These are phyloP conservation scores for Epizoanthus rinbou DNA, from an alignment of 92 coral and sea anemone species.

Conservation along the genomic window DNA sequence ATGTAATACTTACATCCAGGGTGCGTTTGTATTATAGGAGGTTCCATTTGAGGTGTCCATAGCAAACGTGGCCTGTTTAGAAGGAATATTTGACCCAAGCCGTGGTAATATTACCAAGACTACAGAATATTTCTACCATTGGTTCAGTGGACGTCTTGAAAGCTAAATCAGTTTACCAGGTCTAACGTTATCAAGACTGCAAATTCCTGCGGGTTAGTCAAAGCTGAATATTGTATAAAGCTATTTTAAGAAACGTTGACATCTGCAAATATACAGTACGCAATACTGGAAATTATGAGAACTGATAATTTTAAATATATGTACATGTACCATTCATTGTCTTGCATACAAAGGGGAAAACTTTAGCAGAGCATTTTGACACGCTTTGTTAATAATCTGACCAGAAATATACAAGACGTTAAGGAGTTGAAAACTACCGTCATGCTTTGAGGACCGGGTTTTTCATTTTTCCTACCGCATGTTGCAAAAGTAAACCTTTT, in stretches of 20 bases:
- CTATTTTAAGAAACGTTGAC: not conserved
- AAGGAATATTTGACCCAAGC: slow-evolving; percentile 87
- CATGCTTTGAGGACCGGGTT: no score
- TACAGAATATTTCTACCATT: slow-evolving; percentile 71
- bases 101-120: slow-evolving; percentile 78
- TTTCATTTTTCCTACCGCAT: no score
- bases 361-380: no score
- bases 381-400: no score
- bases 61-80: slow-evolving; percentile 67
- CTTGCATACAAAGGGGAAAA: no score
- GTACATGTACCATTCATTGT: no score
- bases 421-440: no score
- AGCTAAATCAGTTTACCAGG: not conserved
- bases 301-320: no score
- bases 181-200: not conserved
- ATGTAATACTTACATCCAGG: not conserved
- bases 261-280: no score
- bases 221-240: not conserved
- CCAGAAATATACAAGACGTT: no score
- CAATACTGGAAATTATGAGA: no score
- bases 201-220: not conserved
- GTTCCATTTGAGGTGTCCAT: slow-evolving; percentile 80
- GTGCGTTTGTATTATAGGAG: slow-evolving; percentile 53
- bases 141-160: slow-evolving; percentile 65
- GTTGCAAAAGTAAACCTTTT: no score